These are phyloP conservation scores for Cariama cristata DNA, from an alignment of 2,113 vertebrate species.

Conservation along the genomic window DNA sequence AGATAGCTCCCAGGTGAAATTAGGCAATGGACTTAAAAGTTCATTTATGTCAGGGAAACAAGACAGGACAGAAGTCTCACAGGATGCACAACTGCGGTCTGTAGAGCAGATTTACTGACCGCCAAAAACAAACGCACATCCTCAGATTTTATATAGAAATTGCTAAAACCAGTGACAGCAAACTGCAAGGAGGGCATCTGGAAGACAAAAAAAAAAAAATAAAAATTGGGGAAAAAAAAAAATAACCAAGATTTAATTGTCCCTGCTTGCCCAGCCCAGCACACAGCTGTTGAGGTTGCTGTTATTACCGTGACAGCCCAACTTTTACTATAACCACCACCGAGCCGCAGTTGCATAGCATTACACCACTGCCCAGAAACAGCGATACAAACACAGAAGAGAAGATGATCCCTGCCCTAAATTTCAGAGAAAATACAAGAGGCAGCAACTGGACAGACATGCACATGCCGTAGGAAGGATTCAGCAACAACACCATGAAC, in stretches of 20 bases:
- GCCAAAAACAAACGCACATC: not conserved
- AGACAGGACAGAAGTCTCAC: not conserved
- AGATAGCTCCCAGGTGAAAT: not conserved
- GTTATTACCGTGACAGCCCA: not conserved
- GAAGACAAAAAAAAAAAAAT: not conserved
- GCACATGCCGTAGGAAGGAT: not conserved
- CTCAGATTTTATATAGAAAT: not conserved
- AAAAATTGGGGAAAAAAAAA: not conserved
- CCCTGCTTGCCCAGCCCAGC: not conserved
- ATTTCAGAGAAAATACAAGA: not conserved
- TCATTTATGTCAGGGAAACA: not conserved
- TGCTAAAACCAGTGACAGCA: not conserved
- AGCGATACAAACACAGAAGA: not conserved
- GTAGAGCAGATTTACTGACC: not conserved
- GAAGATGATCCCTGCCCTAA: not conserved
- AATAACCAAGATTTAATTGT: not conserved
- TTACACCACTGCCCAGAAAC: not conserved
- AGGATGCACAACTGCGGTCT: not conserved
- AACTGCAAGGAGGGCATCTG: not conserved
- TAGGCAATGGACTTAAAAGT: not conserved
- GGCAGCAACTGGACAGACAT: not conserved
- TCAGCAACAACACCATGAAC: not conserved
- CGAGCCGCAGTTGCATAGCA: not conserved
- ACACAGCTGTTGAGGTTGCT: not conserved
- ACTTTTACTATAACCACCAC: not conserved